Base-by-base conservation (phyloP, 2,113 vertebrate genomes). In the Pyxicephalus adspersus region DNA sequence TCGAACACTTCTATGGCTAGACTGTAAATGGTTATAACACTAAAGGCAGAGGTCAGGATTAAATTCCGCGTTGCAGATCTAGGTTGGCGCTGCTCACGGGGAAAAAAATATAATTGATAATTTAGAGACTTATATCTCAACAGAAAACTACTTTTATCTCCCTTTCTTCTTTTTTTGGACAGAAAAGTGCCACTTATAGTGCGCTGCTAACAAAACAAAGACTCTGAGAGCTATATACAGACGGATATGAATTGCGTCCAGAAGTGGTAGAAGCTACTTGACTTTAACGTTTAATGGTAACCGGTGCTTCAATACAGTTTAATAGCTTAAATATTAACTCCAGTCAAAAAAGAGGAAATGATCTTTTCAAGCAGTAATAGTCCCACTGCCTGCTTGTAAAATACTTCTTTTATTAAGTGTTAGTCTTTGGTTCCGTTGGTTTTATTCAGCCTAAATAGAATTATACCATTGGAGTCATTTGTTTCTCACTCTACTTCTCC, bases 31-130 rank as follows among this genome's bases (percentile, higher is more conserved):
- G n/a, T 76, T 76, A 64, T 31, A 50, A 23, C 55, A 61, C 57
- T 76, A 61, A 64, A 23, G 34, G 31, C 18, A 20, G 34, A 76
- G 73, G 73, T 63, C 57, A 63, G 73, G 58, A 26, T 76, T 76
- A 45, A 28, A 63, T 76, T 63, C 58, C 63, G 19, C 23, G 23
- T 61, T 22, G 22, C 34, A 26, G 58, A 76, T 26, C 38, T 34
- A 20, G 57, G 58, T 76, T 28, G 50, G 25, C 31, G 26, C 54
- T 38, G 31, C 54, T 74, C 58, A 13, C 38, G 15, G 31, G 70
- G 51, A 74, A 73, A 60, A 60, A 58, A 31, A 74, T 60, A 74
- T 73, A 57, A 74, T 74, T 74, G 71, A 74, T 74, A 54, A 74
- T 74, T 74, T 60, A n/a, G 29, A 60, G 54, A 57, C 29, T 58